Evolutionary conservation across 2,888 invertebrate genomes (phyloP), one percentile per base, ranked within the genome.

Genomic region (Drosophila limbata): DNA sequence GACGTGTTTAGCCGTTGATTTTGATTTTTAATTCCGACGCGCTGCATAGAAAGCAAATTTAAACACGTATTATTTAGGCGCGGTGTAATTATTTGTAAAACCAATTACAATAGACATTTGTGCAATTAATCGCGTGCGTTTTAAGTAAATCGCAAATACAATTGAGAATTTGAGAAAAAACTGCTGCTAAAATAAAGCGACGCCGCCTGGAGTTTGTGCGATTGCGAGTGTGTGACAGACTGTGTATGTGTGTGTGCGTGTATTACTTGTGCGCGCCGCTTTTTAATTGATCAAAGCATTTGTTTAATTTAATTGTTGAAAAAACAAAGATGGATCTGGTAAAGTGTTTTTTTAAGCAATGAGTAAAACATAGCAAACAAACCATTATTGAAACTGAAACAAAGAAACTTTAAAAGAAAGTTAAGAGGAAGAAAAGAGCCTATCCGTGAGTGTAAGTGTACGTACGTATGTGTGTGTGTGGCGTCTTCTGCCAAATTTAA

Each of bases 1-100:
- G 82, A 82, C 82, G 82, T 84, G 81, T 65, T 81, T 79, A 85
- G 62, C 87, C 87, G 85, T 85, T 85, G 87, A 72, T 77, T 85
- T 85, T 82, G 70, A 87, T 79, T 84, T 84, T 72, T 78, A 57
- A 67, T 72, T 72, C 59, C 72, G 84, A 87, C 89, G 87, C 84
- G 81, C 63, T 50, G 55, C 51, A 44, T 21, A 57, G 57, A 61
- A 55, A 64, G 39, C 47, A 45, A 37, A 37, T 28, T 55, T 47
- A 35, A 59, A 55, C 66, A 63, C 79, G 70, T 74, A 74, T 56
- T 62, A 28, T 28, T 28, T 28, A 73, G 65, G 51, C 65, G 69
- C 79, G 9, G 19, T 77, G 60, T 53, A 74, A 52, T 69, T 66
- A 47, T 52, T 59, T 65, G 42, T 59, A 45, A 15, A 55, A 3